These are phyloP conservation scores for Phoeniculus purpureus DNA, from an alignment of 2,797 vertebrate species.

Conservation along the genomic window DNA sequence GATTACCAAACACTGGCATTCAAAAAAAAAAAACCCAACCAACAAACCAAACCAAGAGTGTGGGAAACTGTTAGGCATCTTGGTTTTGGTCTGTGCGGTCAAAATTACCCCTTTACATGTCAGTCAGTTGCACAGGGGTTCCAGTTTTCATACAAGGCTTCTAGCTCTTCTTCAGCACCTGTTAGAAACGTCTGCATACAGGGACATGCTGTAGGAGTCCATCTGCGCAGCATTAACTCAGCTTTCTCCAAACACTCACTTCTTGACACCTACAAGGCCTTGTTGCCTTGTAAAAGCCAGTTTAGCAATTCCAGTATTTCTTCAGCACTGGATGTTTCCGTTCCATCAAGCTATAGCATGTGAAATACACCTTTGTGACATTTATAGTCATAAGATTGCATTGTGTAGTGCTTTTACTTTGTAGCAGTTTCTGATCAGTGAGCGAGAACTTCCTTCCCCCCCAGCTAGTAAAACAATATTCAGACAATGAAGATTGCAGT, in stretches of 20 bases:
- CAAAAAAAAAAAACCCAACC: not conserved
- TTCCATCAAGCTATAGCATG: not conserved
- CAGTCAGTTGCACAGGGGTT: not conserved
- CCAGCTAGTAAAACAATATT: not conserved
- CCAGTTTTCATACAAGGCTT: not conserved
- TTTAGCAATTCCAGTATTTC: not conserved
- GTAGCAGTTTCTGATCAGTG: slow-evolving; percentile 5
- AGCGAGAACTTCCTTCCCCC: not conserved
- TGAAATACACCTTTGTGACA: slow-evolving; percentile 20
- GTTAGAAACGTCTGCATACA: not conserved
- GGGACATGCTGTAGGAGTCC: not conserved
- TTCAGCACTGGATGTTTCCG: not conserved
- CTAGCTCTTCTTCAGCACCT: not conserved
- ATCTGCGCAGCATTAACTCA: not conserved
- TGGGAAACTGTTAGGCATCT: not conserved
- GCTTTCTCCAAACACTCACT: not conserved
- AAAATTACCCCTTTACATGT: not conserved
- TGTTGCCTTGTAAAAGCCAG: slow-evolving; percentile 12
- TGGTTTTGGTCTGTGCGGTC: not conserved
- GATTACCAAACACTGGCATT: not conserved
- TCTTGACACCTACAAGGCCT: not conserved
- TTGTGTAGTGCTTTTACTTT: slow-evolving; percentile 34
- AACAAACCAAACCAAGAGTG: no score
- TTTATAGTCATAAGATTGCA: not conserved
- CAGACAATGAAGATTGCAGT: not conserved